Base-by-base conservation (phyloP, 2,888 invertebrate species). In the Lycocerus yunnanus region DNA sequence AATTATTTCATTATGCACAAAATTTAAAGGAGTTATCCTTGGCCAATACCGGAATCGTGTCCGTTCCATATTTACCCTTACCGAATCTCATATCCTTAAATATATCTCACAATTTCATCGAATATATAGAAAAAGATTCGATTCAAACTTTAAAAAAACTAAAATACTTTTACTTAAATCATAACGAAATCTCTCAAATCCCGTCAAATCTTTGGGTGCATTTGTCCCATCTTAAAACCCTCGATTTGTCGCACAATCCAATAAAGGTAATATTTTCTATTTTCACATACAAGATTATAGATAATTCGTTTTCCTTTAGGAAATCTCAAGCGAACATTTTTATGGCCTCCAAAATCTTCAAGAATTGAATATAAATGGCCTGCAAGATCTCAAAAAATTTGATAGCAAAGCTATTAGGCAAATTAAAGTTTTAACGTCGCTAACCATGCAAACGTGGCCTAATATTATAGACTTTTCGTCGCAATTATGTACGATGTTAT, bases 1-100 rank as follows among this genome's bases (percentile, higher is more conserved):
- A 96, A 87, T 90, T 96, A 68, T 95, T 96, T 84, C 93, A 96
- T 84, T 95, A 95, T 87, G 91, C 95, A 68, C 95, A 94, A 71
- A 93, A 93, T 83, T 89, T 97, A 78, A 92, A 94, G 84, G 91
- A 92, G 84, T 89, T 97, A 80, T 93, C 92, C 84, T 89, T 97
- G 82, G 92, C 93, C 71, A 92, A 92, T 84, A 92, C 94, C 86
- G 94, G 94, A 78, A 91, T 97, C 82, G 92, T 91, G 82, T 90
- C 91, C 69, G 90, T 95, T 82, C 96, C 96, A 73, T 91, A 92
- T 80, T 89, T 95, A 79, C 93, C 95, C 79, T 88, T 97, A 80
- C 92, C 92, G 14, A 93, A 94, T 85, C 90, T 97, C 81, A 92
- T 94, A 58, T 91, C 92, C 81, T 90, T 97, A 79, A 95, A 96